Base-by-base conservation (phyloP, 2,797 vertebrate species). In the Phoebastria nigripes region DNA sequence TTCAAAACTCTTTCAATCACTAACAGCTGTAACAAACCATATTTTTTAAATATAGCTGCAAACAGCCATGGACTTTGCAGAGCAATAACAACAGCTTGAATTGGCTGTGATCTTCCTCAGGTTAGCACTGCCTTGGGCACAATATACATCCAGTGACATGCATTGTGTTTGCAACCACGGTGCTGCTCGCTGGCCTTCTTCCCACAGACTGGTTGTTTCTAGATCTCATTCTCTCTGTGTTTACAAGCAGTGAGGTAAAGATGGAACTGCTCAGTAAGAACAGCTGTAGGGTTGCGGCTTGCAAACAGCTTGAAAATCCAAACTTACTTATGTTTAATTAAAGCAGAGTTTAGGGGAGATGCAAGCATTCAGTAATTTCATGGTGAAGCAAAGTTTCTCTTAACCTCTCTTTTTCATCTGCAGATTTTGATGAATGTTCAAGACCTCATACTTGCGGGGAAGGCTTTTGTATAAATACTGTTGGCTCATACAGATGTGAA, bases 341-440 rank as follows among this genome's bases (percentile, higher is more conserved):
- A 66, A 92, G 47, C 35, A 72, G 49, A 51, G 35, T 62, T 84
- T 78, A 65, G 49, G 42, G 28, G 39, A 69, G n/a, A 29, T 69
- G 33, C 28, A 69, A 51, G 11, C 22, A 28, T 79, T 95, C 21
- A 29, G 33, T 54, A 17, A 63, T 83, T 55, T 16, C 28, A 25
- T 20, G 28, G 44, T 86, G 31, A 82, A 90, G 67, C 44, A 35
- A 83, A 90, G 49, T 41, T 86, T 87, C 44, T 93, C 14, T 76
- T 78, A 66, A 35, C 56, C 58, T 85, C 33, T 93, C 29, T 63
- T 82, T 70, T 29, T 66, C 52, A 37, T 78, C 56, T 85, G 51
- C 92, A 99, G 98, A 99, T 95, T 97, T 98, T 81, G 97, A 99
- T 70, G 98, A 99, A 94, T 98, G 98, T 88, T 94, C 97, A 89